phyloP scores from a whole-genome alignment of 1,140 invertebrate genomes.

The Trichonephila inaurata region DNA sequence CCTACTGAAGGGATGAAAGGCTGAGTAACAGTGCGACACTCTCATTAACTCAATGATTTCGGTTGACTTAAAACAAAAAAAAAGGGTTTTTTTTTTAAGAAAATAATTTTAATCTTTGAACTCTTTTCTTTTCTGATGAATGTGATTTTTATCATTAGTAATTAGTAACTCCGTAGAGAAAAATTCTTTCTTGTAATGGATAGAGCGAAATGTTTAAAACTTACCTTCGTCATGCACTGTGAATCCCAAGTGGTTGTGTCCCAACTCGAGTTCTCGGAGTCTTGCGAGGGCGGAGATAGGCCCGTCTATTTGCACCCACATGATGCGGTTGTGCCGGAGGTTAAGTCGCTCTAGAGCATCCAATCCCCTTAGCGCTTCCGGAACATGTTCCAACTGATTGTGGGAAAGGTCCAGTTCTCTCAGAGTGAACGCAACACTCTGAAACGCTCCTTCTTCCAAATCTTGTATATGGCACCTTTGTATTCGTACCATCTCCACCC shows the following conservation, averaged over 20 bases:
- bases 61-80: too few relatives aligned
- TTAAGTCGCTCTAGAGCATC: conserved; percentile 25
- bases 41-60: too few relatives aligned
- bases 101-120: too few relatives aligned
- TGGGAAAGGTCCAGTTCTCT: conserved; percentile 74
- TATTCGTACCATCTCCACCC: conserved; percentile 30
- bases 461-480: neutral
- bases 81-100: too few relatives aligned
- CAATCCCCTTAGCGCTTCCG: conserved; percentile 65
- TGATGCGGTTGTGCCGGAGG: conserved; percentile 53
- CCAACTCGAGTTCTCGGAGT: conserved; percentile 75
- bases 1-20: too few relatives aligned
- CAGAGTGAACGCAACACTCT: conserved; percentile 36
- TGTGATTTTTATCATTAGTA: too few relatives aligned
- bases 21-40: too few relatives aligned
- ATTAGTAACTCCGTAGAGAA: too few relatives aligned
- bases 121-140: too few relatives aligned
- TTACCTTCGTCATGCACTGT: neutral
- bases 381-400: conserved; percentile 52
- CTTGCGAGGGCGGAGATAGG: neutral
- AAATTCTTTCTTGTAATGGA: too few relatives aligned
- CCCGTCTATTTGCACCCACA: neutral
- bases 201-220: too few relatives aligned
- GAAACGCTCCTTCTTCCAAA: conserved; percentile 45
- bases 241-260: conserved; percentile 71